Evolutionary conservation across 2,888 invertebrate species (phyloP), one percentile per base, ranked within the genome.

Genomic region (Ophion ellenae): DNA sequence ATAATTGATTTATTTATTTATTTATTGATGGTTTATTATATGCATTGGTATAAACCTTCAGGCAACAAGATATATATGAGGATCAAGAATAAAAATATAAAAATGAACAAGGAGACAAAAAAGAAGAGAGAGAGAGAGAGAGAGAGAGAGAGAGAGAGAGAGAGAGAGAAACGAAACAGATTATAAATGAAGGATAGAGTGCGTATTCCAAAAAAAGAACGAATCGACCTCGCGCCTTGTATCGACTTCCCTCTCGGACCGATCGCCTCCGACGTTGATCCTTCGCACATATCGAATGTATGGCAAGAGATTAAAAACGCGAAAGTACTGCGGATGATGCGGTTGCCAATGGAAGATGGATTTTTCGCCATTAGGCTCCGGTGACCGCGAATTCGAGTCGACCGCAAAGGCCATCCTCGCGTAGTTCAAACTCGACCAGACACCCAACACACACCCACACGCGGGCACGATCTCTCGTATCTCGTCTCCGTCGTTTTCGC

Each of bases 351-450:
- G 47, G 64, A 83, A 83, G 78, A 84, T 75, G 71, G 86, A 66
- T 67, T 78, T 77, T 66, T 69, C 74, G 81, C 74, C 85, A 76
- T 84, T 84, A 81, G 78, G 70, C 84, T 84, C 84, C 78, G 61
- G 75, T 84, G 75, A 84, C 84, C 84, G 75, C 78, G 81, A 86
- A 86, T 84, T 84, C 81, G 81, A 86, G 81, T 81, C 81, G 78
- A 78, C 84, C 84, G 81, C 84, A 84, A 81, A 86, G 81, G 84
- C 81, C 81, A 78, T 84, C 64, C 77, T 11, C 81, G 45, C 63
- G 14, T 53, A 53, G 53, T 53, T 14, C 4, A 53, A 53, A 53
- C 53, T 53, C 53, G 5, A 53, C 17, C 5, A 77, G 69, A 69
- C 63, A 73, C 71, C 78, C 81, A 40, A 2, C 74, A n/a, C 75